Percentiles rank a stretch among this genome's conserved stretches.
These are phyloP conservation scores for Aleiodes alternator DNA, from an alignment of 2,888 invertebrate genomes.

Conservation along the genomic window DNA sequence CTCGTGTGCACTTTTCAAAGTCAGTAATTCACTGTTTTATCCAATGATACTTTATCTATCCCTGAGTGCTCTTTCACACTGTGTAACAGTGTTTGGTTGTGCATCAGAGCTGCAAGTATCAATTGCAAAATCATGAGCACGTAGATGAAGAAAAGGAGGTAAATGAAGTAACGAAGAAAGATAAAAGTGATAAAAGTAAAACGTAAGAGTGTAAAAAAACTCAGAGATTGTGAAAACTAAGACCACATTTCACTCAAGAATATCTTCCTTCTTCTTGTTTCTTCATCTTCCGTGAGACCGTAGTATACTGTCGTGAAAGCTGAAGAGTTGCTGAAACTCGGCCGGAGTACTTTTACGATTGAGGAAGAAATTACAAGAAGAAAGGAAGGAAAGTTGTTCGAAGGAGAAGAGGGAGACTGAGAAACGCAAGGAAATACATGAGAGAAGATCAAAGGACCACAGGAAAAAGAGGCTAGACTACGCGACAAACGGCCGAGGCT, in stretches of 20 bases:
- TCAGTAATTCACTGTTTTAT: conserved; percentile 71
- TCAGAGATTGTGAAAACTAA: not conserved
- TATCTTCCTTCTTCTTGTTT: not conserved
- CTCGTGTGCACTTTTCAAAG: conserved; percentile 68
- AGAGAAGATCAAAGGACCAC: conserved; percentile 40
- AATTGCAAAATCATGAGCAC: too few species aligned
- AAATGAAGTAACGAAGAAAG: too few species aligned
- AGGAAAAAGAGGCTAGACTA: conserved; percentile 25
- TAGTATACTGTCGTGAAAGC: conserved; percentile 34
- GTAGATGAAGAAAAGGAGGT: too few species aligned
- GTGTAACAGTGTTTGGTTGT: too few species aligned
- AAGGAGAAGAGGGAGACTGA: conserved; percentile 14
- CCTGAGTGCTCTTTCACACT: conserved; percentile 45
- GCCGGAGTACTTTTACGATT: conserved; percentile 44
- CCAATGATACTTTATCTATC: conserved; percentile 66
- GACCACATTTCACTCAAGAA: conserved; percentile 5
- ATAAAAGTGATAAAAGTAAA: too few species aligned
- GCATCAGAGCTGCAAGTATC: too few species aligned
- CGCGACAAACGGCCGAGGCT: conserved; percentile 38
- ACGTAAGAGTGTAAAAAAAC: too few species aligned
- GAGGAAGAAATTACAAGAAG: conserved; percentile 42
- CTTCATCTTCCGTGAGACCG: conserved; percentile 1
- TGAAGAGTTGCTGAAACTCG: conserved; percentile 28
- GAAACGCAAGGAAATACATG: conserved; percentile 25
- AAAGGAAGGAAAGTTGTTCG: not conserved